Base-by-base conservation (phyloP, 2,888 invertebrate species). In the Stenichneumon culpator region DNA sequence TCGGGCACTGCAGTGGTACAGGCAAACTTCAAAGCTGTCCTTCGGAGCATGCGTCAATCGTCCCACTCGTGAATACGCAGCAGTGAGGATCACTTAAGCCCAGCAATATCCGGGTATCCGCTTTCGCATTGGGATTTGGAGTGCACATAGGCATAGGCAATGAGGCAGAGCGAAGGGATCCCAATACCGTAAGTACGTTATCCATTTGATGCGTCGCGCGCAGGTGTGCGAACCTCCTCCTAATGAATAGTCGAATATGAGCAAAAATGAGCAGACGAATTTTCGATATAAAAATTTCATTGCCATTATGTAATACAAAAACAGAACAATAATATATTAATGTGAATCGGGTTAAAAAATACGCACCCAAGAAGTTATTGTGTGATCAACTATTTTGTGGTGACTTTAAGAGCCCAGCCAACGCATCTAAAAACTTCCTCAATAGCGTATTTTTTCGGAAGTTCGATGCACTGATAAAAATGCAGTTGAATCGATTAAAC, bases 81-180 rank as follows among this genome's bases (percentile, higher is more conserved):
- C 54, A 22, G 22, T 54, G 54, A 22, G 19, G 54, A 54, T 54
- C 22, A 54, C 54, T 22, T 54, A 22, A 54, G 54, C 54, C 54
- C 19, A 11, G 54, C 54, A 54, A 54, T 54, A 54, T 54, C 54
- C 54, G 54, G 54, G 22, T 11, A 22, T 22, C 19, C 54, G 54
- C n/a, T 54, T 54, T 54, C 54, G 54, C 22, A 54, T 54, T 54
- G 54, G 22, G 19, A 54, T 54, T 54, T 22, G 54, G 7, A 1
- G 22, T 22, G 22, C 54, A 19, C 22, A n/a, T 9, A 54, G 22
- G n/a, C 22, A 54, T 54, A 16, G 54, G n/a, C 54, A 54, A 54
- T 54, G 22, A 22, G 54, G 11, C 22, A 22, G n/a, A 9, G 11
- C 19, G 44, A 47, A 47, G 44, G 44, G 44, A 16, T 47, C 44